A percentile compares a stretch with the other conserved stretches of the same genome.
These are phyloP conservation scores for Gadopsis bispinosus DNA, from an alignment of 2,797 vertebrate genomes.

Conservation along the genomic window DNA sequence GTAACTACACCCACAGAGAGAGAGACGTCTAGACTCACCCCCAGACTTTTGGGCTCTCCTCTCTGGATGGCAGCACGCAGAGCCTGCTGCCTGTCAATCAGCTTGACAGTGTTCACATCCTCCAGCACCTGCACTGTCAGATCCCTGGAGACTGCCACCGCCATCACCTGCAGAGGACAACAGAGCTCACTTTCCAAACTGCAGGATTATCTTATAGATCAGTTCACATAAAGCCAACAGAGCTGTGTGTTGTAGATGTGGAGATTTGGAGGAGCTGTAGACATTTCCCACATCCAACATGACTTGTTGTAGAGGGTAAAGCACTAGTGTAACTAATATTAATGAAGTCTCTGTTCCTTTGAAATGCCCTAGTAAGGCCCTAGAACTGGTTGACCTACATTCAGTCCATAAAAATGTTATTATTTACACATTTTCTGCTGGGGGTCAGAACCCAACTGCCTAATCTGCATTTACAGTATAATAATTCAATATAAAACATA, in stretches of 20 bases:
- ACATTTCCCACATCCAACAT: neutral
- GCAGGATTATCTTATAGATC: neutral
- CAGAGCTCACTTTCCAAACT: neutral
- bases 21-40: slow-evolving; percentile 68
- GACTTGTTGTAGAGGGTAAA: neutral
- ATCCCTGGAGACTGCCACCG: slow-evolving; percentile 77
- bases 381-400: neutral
- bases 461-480: neutral
- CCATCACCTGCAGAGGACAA: slow-evolving; percentile 71
- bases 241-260: neutral
- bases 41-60: slow-evolving; percentile 81
- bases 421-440: neutral
- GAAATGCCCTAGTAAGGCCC: neutral
- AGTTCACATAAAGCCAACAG: neutral
- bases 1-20: too few relatives aligned
- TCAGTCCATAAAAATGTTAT: neutral
- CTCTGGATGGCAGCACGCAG: slow-evolving; percentile 69
- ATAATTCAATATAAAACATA: neutral
- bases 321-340: neutral
- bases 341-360: neutral
- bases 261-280: neutral
- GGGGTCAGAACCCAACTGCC: too few relatives aligned
- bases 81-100: slow-evolving; percentile 66
- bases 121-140: slow-evolving; percentile 76
- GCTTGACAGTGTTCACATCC: slow-evolving; percentile 70